Percentiles rank a stretch among this genome's conserved stretches.
Conservation (phyloP, 1,140 invertebrate species). For the Bombus haemorrhoidalis region DNA sequence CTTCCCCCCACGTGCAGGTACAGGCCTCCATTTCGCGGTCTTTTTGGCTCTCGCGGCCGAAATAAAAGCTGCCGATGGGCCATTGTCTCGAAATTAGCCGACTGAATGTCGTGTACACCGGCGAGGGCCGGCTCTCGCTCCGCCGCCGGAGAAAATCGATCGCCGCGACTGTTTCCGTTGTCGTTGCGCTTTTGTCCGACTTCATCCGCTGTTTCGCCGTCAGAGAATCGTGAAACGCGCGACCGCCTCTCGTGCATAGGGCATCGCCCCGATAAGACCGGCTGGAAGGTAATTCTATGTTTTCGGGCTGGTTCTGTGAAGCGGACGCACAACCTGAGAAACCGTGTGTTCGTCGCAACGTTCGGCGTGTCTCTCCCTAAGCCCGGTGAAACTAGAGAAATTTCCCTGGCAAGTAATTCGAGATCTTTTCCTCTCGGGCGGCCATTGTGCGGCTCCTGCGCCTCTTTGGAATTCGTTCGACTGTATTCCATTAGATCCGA, state of each 20-base stretch:
- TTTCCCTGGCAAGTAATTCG: constrained; percentile 15
- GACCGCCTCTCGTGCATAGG: not conserved
- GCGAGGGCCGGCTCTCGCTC: constrained; percentile 2
- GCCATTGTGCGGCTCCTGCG: not conserved
- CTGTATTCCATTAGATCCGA: constrained; percentile 29
- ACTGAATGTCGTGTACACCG: constrained; percentile 47
- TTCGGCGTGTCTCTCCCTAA: too few relatives aligned
- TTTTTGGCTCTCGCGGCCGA: constrained; percentile 44
- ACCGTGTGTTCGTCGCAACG: not conserved
- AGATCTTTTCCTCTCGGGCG: not conserved
- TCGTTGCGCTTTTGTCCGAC: not conserved
- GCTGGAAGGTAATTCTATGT: not conserved
- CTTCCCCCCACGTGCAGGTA: too few relatives aligned
- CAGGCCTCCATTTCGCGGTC: not conserved
- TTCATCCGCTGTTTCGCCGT: not conserved
- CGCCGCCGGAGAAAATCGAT: constrained; percentile 35
- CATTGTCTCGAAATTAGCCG: constrained; percentile 69
- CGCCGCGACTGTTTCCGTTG: constrained; percentile 30
- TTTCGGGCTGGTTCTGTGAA: not conserved
- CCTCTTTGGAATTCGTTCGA: constrained; percentile 25
- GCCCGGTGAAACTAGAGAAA: not conserved
- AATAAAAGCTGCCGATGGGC: constrained; percentile 61
- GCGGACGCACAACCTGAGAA: not conserved
- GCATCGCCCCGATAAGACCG: not conserved
- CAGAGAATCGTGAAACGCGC: not conserved